Evolutionary conservation across 1,140 invertebrate species (phyloP), one percentile per base, ranked within the genome.

Genomic region (Agraylea sexmaculata): DNA sequence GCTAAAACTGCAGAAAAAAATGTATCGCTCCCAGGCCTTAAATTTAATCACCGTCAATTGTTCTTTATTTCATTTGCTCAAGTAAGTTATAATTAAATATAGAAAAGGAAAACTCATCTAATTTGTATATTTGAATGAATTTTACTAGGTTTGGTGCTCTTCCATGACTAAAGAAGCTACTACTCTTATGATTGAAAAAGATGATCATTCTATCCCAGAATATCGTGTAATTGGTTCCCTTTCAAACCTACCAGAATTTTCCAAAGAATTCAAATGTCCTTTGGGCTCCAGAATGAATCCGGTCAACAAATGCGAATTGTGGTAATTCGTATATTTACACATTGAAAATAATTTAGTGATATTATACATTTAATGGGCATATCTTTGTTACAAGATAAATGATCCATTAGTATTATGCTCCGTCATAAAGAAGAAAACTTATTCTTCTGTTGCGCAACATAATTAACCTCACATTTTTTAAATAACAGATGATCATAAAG

Each of bases 21-120:
- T 37, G 53, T 59, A 2, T 68, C 75, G 8, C 64, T 92, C 13
- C 88, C 90, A 0, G 89, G 87, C 4, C 59, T 93, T 2, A 77
- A 83, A 51, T 64, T 87, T 21, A 87, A 80, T 1, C 85, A 91
- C 60, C 69, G 78, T n/a, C 88, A 93, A 57, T 65, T 93, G 25
- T 95, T 95, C 59, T 95, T 93, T 53, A 66, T 95, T 11, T 86
- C 85, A 22, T 94, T 92, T 62, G 86, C 88, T 18, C 88, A 92
- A 76, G 83, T 87, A 62, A 57, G 35, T 39, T 29, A n/a, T 29
- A 33, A 11, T 35, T 35, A 35, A 35, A 35, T 15, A 35, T 35
- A 13, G 21, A 11, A 22, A 13, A 12, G 6, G 33, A 10, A 15
- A 35, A 19, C 7, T 7, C 17, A 8, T 19, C 17, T 7, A 35